phyloP scores from a whole-genome alignment of 1,140 invertebrate genomes.

The Scaptomyza hsui region DNA sequence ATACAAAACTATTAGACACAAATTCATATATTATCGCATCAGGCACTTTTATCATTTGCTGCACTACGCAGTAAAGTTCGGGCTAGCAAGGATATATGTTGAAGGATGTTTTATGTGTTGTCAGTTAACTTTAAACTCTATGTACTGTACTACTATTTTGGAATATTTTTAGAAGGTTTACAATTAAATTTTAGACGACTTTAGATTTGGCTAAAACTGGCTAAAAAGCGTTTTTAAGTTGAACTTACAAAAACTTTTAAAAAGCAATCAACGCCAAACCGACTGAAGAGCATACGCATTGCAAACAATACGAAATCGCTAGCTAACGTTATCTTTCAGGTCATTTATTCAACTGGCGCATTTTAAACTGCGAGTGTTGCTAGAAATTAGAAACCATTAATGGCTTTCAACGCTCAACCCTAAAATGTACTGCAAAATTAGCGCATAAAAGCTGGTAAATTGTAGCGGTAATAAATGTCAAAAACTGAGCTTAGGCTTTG shows the following conservation, averaged over 20 bases:
- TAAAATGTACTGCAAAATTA: constrained; percentile 55
- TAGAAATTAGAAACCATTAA: constrained; percentile 11
- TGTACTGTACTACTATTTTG: too few relatives aligned
- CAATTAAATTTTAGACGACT: too few relatives aligned
- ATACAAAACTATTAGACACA: constrained; percentile 40
- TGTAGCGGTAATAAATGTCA: constrained; percentile 35
- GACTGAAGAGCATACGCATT: neutral
- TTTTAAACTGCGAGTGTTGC: neutral
- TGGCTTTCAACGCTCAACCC: constrained; percentile 13
- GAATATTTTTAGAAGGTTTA: too few relatives aligned
- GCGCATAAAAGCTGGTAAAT: constrained; percentile 38
- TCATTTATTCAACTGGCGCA: constrained; percentile 10
- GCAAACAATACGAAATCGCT: neutral
- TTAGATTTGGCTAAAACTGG: too few relatives aligned
- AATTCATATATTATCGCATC: constrained; percentile 37
- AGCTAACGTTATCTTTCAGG: neutral
- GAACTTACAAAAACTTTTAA: neutral
- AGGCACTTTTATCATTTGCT: constrained; percentile 17
- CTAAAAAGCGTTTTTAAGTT: too few relatives aligned
- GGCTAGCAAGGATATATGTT: neutral
- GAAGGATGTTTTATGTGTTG: neutral
- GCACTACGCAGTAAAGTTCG: constrained; percentile 2
- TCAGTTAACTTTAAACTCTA: neutral
- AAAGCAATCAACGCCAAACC: neutral
- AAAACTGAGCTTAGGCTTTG: constrained; percentile 8